Evolutionary conservation across 1,140 invertebrate genomes (phyloP), one percentile per base, ranked within the genome.

Genomic region (Brachionus asplanchnoidis): DNA sequence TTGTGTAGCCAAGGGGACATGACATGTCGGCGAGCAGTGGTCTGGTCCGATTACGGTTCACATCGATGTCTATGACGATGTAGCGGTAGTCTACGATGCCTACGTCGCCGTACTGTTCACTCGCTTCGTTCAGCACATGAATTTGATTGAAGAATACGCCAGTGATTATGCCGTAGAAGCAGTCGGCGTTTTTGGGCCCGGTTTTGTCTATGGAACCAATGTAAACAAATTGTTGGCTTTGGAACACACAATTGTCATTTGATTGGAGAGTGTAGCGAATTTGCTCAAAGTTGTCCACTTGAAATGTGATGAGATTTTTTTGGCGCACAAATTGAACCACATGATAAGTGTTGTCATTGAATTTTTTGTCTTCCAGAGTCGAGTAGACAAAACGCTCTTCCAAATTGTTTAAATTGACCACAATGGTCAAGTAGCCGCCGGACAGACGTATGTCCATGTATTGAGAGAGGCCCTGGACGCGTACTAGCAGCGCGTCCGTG

Each of bases 301-400:
- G 60, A n/a, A 84, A 75, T 4, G 12, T 20, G 4, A 84, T 70
- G n/a, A 50, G n/a, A 56, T 23, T 73, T 0, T 75, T 42, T 46
- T 70, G 36, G 11, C 82, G 60, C 17, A 26, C 23, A 36, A 44
- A 75, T 40, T 73, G 82, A 17, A 84, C 42, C 7, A 84, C 66
- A 26, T 84, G 82, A 70, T 84, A 84, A 50, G 66, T 53, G 17
- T 73, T 73, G 42, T 84, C 68, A 17, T 84, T 84, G 36, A 84
- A 84, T 17, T 50, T 75, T 84, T 75, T 73, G 40, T 84, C 53
- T 26, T 50, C 73, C 9, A 77, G 20, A 12, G 44, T 50, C 20
- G 68, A 53, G n/a, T 82, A 82, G 5, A 56, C n/a, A 20, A 50
- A 75, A 6, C 40, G 32, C 23, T 84, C 65, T 12, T 50, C 60